Evolutionary conservation across 2,888 invertebrate genomes (phyloP).

Genomic region (Meiosimyza platycephala): DNA sequence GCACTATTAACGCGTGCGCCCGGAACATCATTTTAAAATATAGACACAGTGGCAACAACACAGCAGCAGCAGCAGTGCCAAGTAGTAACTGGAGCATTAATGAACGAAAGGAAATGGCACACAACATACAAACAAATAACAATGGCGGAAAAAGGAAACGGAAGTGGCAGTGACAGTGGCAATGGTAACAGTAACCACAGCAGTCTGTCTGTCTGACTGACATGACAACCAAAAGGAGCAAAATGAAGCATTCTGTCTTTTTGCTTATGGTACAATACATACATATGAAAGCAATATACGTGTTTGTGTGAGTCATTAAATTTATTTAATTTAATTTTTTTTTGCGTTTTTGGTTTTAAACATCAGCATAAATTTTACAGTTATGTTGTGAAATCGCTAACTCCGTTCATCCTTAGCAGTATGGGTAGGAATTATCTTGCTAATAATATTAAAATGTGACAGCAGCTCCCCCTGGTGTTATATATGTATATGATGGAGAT

Average conservation of each 20-base stretch:
- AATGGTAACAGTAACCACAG: not conserved
- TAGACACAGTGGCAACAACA: conserved; percentile 21
- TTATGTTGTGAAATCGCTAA: not conserved
- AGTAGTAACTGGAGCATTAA: not conserved
- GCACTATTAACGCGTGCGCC: conserved; percentile 47
- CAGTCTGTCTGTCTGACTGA: not conserved
- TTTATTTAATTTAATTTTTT: too few relatives aligned
- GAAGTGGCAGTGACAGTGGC: conserved; percentile 10
- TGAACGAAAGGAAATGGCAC: not conserved
- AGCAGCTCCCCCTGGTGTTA: not conserved
- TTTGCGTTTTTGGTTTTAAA: too few relatives aligned
- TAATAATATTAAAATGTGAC: conserved; percentile 4
- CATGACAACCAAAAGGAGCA: too few relatives aligned
- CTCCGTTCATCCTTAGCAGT: not conserved
- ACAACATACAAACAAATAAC: not conserved
- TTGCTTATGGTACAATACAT: too few relatives aligned
- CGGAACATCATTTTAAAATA: conserved; percentile 9
- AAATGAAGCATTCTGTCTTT: too few relatives aligned
- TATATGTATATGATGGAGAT: not conserved
- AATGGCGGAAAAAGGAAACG: not conserved
- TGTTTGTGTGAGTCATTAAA: too few relatives aligned
- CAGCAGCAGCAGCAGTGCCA: conserved; percentile 10
- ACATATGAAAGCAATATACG: too few relatives aligned
- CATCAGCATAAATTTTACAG: too few relatives aligned
- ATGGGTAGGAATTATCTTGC: conserved; percentile 12